Conservation (phyloP, 2,888 invertebrate species). For the Drosophila robusta region DNA sequence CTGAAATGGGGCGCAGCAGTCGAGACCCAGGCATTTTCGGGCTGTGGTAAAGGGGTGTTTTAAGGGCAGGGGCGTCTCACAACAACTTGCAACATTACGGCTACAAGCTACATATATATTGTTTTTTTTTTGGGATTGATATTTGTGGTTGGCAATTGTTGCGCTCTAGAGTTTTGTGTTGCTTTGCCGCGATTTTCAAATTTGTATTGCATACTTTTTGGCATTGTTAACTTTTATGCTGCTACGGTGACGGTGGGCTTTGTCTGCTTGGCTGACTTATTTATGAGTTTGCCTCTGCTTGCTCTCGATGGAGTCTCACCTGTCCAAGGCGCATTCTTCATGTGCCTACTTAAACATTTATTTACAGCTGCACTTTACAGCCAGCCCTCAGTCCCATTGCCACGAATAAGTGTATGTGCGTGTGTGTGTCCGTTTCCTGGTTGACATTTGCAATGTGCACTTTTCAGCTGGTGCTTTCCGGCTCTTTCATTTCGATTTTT, state of each 20-base stretch:
- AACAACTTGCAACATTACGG: slow-evolving; percentile 58
- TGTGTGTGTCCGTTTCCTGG: slow-evolving; percentile 10
- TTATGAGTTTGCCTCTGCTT: slow-evolving; percentile 39
- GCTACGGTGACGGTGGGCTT: slow-evolving; percentile 1
- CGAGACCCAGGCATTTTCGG: background rate
- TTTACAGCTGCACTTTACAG: slow-evolving; percentile 21
- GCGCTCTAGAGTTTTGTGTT: slow-evolving; percentile 40
- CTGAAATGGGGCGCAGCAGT: slow-evolving; percentile 17
- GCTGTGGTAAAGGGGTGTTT: background rate
- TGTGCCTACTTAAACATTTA: slow-evolving; percentile 53
- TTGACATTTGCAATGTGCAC: slow-evolving; percentile 37
- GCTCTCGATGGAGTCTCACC: slow-evolving; percentile 46
- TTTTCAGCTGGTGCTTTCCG: slow-evolving; percentile 23
- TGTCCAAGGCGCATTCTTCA: slow-evolving; percentile 43
- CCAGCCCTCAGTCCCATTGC: background rate
- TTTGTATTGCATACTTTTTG: slow-evolving; percentile 58
- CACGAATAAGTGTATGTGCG: background rate
- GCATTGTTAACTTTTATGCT: slow-evolving; percentile 53
- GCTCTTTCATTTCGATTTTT: slow-evolving; percentile 49
- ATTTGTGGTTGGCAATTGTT: slow-evolving; percentile 73
- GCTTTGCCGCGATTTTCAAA: slow-evolving; percentile 39
- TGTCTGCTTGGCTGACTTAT: slow-evolving; percentile 35
- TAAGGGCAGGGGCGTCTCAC: background rate
- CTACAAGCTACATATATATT: slow-evolving; percentile 46
- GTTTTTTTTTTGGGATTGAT: slow-evolving; percentile 50